phyloP scores from a whole-genome alignment of 2,888 invertebrate genomes.

The Ctenicera cuprea region DNA sequence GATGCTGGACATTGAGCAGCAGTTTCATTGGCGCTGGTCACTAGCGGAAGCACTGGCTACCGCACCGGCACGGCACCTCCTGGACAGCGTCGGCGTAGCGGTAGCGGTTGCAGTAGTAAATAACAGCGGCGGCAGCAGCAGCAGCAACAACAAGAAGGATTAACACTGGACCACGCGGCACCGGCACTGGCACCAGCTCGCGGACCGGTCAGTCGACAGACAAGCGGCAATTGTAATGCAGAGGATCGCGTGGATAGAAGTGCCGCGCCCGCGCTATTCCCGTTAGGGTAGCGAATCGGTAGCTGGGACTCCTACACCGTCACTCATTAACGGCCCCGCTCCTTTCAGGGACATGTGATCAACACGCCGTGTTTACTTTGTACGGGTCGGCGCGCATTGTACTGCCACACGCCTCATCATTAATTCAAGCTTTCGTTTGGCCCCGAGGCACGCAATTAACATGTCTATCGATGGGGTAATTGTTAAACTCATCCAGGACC shows the following conservation, averaged over 20 bases:
- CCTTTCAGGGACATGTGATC: slow-evolving; percentile 63
- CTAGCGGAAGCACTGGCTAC: slow-evolving; percentile 56
- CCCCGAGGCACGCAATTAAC: slow-evolving; percentile 58
- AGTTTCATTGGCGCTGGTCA: slow-evolving; percentile 62
- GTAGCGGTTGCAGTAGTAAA: slow-evolving; percentile 46
- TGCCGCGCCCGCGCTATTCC: slow-evolving; percentile 64
- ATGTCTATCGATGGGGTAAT: slow-evolving; percentile 56
- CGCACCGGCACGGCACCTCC: slow-evolving; percentile 43
- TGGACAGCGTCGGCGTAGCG: slow-evolving; percentile 42
- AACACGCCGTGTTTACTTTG: slow-evolving; percentile 63
- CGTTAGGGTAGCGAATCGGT: slow-evolving; percentile 57
- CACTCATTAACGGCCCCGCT: slow-evolving; percentile 63
- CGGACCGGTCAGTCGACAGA: slow-evolving; percentile 62
- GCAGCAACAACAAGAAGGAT: slow-evolving; percentile 47
- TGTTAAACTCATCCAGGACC: slow-evolving; percentile 44
- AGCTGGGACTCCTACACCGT: slow-evolving; percentile 57
- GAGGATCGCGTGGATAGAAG: slow-evolving; percentile 65
- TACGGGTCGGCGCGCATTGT: slow-evolving; percentile 60
- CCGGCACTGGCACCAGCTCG: slow-evolving; percentile 54
- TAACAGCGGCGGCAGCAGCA: slow-evolving; percentile 39
- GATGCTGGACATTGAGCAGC: slow-evolving; percentile 64
- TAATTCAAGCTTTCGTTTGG: slow-evolving; percentile 59
- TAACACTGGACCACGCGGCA: slow-evolving; percentile 54
- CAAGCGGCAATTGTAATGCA: slow-evolving; percentile 68
- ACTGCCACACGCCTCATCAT: slow-evolving; percentile 60